Evolutionary conservation across 2,113 vertebrate genomes (phyloP), one percentile per base, ranked within the genome.

Genomic region (Microcebus murinus): DNA sequence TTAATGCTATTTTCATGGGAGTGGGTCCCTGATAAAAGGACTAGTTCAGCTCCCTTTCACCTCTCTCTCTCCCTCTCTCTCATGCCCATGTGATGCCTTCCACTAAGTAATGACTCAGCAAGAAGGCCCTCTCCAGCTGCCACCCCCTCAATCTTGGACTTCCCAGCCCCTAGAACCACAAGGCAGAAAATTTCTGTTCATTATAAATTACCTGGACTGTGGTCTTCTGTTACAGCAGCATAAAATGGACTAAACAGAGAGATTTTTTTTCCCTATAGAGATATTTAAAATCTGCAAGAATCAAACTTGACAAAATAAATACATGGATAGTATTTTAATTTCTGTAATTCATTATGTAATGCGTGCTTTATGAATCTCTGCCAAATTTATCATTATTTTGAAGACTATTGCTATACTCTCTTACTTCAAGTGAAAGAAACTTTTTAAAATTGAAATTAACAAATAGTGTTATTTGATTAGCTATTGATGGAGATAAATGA

Each of bases 391-490:
- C 23, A 14, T 25, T 48, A 81, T 4, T 6, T 39, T 89, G 48
- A 80, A 94, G 29, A 29, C 10, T 70, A 94, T 71, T 81, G 42
- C 25, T 42, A 1, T 80, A 36, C 13, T 29, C 42, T 83, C 15
- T 91, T 52, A 73, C 34, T 82, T 77, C n/a, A 45, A 31, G 27
- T 45, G 27, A 96, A 97, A 88, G 50, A 45, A 89, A 87, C 18
- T 52, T 96, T 61, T 55, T 74, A 8, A 89, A 93, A 68, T 68
- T 70, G 36, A 90, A 89, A 45, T 76, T 50, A 81, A 36, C 34
- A 36, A 57, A 83, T 34, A 42, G 23, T 57, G 42, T 21, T 39
- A 29, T 63, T 73, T 57, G 12, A 50, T 74, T 63, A 25, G 15
- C n/a, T 79, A 84, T 87, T 76, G 42, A 67, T 76, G 67, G 70